Evolutionary conservation across 2,113 vertebrate species (phyloP).

Genomic region (Hippopotamus amphibius): DNA sequence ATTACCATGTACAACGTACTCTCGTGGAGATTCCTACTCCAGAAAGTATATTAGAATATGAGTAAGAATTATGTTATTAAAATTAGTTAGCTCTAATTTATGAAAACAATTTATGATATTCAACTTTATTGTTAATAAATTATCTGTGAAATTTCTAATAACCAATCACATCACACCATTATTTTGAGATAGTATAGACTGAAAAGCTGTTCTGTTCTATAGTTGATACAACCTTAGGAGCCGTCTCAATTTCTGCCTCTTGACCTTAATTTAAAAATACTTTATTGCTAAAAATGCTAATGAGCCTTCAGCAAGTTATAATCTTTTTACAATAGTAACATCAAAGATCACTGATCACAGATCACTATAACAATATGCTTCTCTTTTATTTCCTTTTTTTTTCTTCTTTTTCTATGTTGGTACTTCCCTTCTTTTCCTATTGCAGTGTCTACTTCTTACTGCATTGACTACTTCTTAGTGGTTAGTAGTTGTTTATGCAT

Average conservation of each 20-base stretch:
- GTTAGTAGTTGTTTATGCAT: neutral
- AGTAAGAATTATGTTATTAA: slow-evolving; percentile 45
- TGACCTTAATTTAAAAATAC: neutral
- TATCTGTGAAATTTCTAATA: slow-evolving; percentile 5
- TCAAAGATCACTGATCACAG: neutral
- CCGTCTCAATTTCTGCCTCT: neutral
- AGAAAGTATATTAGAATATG: neutral
- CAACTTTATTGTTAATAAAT: neutral
- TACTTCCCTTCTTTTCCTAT: neutral
- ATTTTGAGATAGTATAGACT: neutral
- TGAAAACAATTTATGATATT: slow-evolving; percentile 6
- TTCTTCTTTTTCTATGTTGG: neutral
- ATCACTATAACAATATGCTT: neutral
- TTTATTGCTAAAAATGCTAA: neutral
- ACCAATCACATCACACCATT: neutral
- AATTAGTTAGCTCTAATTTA: slow-evolving; percentile 9
- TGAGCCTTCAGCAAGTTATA: neutral
- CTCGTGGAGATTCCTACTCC: neutral
- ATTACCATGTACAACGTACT: neutral
- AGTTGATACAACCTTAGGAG: neutral
- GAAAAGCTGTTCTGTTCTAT: neutral
- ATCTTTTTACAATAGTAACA: neutral
- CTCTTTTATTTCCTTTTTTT: neutral
- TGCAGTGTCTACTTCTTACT: slow-evolving; percentile 12
- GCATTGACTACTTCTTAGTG: neutral